phyloP scores from a whole-genome alignment of 30 jellyfish, hydroid and myxozoan species.

The Mastigias papua region DNA sequence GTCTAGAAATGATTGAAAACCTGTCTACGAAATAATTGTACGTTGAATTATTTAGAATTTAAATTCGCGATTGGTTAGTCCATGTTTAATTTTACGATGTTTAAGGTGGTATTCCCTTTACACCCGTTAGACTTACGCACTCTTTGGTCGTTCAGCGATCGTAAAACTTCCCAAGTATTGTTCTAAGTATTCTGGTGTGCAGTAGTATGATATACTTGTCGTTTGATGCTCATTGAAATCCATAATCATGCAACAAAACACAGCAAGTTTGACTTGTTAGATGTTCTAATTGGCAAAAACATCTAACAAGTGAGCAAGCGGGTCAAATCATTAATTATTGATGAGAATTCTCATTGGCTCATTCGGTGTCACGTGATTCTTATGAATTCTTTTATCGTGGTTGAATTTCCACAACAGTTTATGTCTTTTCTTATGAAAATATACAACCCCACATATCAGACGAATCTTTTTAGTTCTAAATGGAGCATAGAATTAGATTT shows the following conservation, averaged over 20 bases:
- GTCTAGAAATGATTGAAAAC: not conserved
- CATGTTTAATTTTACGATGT: not conserved
- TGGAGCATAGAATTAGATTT: not conserved
- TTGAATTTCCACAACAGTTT: not conserved
- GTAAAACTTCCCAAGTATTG: constrained; percentile 86
- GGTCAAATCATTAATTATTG: constrained; percentile 70
- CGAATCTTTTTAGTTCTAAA: too few relatives aligned
- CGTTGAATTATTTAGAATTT: not conserved
- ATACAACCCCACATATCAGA: too few relatives aligned
- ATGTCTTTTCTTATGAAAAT: too few relatives aligned
- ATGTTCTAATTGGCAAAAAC: constrained; percentile 2
- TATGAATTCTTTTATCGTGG: not conserved
- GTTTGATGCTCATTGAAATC: constrained; percentile 56
- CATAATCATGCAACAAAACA: constrained; percentile 27
- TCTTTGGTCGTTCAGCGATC: constrained; percentile 89
- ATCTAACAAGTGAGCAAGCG: constrained; percentile 69
- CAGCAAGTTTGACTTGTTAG: not conserved
- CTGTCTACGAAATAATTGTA: not conserved
- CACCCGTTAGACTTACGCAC: constrained; percentile 60
- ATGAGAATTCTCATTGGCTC: not conserved
- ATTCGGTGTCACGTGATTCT: constrained; percentile 9
- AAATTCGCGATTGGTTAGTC: not conserved
- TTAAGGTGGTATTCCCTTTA: not conserved
- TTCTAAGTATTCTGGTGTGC: constrained; percentile 89
- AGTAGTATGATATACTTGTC: constrained; percentile 80